A percentile compares a stretch with the other conserved stretches of the same genome.
Evolutionary conservation across 2,113 vertebrate species (phyloP).

Genomic region (Anolis sagrei): DNA sequence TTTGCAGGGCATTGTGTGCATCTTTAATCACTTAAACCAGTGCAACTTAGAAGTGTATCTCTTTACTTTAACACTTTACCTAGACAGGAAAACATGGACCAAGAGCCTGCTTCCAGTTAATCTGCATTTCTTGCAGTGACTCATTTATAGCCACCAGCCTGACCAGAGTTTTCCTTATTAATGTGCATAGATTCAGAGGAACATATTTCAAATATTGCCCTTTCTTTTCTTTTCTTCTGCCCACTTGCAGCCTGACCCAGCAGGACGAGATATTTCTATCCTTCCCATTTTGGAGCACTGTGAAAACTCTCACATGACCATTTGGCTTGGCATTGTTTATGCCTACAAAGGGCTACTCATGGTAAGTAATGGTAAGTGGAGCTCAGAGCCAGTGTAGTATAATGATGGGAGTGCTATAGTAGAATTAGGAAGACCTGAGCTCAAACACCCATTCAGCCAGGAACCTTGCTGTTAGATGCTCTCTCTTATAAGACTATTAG

Average conservation of each 20-base stretch:
- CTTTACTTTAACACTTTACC: conserved; percentile 32
- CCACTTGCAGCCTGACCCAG: conserved; percentile 89
- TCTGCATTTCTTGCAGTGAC: not conserved
- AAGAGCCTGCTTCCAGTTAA: not conserved
- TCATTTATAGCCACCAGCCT: not conserved
- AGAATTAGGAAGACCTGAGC: not conserved
- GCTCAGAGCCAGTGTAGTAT: not conserved
- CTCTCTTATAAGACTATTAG: not conserved
- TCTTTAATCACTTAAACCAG: not conserved
- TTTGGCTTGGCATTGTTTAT: conserved; percentile 99
- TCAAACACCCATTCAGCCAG: not conserved
- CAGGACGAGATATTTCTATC: conserved; percentile 96
- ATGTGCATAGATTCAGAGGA: not conserved
- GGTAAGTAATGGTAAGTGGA: conserved; percentile 80
- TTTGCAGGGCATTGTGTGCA: conserved; percentile 14
- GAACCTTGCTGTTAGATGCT: not conserved
- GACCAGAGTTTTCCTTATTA: not conserved
- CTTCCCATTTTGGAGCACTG: conserved; percentile 98
- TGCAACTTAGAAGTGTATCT: not conserved
- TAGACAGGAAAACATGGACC: conserved; percentile 11
- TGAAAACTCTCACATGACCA: conserved; percentile 98
- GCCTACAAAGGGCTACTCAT: conserved; percentile 99
- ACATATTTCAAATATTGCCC: not conserved
- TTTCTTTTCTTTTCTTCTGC: conserved; percentile 50
- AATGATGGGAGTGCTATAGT: not conserved